Base-by-base conservation (phyloP, 2,797 vertebrate species). In the Cyclopterus lumpus region DNA sequence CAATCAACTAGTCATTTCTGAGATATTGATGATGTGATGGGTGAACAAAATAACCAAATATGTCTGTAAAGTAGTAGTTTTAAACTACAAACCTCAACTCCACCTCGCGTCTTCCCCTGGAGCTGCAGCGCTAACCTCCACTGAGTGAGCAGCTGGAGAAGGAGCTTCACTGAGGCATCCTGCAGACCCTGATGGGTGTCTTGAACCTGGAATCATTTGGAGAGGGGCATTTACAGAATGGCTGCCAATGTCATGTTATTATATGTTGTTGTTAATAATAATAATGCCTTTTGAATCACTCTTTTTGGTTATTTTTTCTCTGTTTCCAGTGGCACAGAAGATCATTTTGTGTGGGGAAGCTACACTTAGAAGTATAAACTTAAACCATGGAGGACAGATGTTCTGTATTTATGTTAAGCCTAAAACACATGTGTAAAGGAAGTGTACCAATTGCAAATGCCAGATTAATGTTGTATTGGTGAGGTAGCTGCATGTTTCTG, bases 101-200 rank as follows among this genome's bases (percentile, higher is more conserved):
- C 90, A 18, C 94, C 92, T 57, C 91, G 78, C 48, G 36, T 86
- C 85, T 95, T 95, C 69, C 94, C 91, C 67, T 95, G 93, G 1
- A 96, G 95, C 80, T 99, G 97, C 75, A 97, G 95, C 55, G 97
- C 96, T 68, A 99, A 91, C 78, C 97, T 97, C 98, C 98, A 99
- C 66, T 99, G 98, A 1, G 97, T 97, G 71, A 99, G 97, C 87
- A 99, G 93, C 91, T 99, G 98, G 14, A 99, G 95, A 38, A 99
- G 95, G 71, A 99, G 92, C 92, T 97, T 98, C n/a, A 99, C 94
- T 18, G 98, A 98, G 0, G 97, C 96, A 78, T 99, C 98, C 75
- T 99, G 96, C 71, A 99, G 96, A 8, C 95, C 95, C 88, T 98
- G 96, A 86, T 99, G 98, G 44, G 96, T 96, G 89, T 99, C 98